Evolutionary conservation across 2,888 invertebrate genomes (phyloP), one percentile per base, ranked within the genome.

Genomic region (Sceliomorpha sp.): DNA sequence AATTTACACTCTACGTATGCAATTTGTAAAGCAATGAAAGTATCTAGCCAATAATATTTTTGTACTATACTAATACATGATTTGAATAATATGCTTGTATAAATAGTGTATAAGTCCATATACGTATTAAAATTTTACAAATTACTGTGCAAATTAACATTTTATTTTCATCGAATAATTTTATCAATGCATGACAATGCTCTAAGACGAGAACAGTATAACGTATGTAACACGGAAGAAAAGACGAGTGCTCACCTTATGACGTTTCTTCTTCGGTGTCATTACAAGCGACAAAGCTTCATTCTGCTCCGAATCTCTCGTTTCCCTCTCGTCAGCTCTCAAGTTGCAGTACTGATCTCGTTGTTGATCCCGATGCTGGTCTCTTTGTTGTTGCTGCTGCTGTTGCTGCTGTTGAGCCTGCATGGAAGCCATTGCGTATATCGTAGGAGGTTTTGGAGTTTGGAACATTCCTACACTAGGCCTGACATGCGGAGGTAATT

Each of bases 251-350:
- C 70, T 81, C 70, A 89, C 96, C 94, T 98, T 98, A 86, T 98
- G 98, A 55, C 98, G 92, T 90, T 98, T 98, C 91, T 98, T 98
- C 90, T 98, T 98, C 1, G 96, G 96, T 39, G 96, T 95, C 77
- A 98, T 97, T 62, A 98, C 98, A 80, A 98, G 91, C 86, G 97
- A 97, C 58, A 98, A 92, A 1, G 98, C 97, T 88, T 98, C 98
- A 88, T 96, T 96, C 88, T 97, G 96, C 87, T 97, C 97, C 32
- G 95, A 93, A 84, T 94, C 94, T 80, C 88, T 84, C 68, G 77
- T 85, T 63, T 88, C 88, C 48, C 88, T 78, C 20, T 88, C 87
- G 56, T 83, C 83, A 20, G 68, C 72, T 72, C 88, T 81, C 74
- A 87, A 59, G 69, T 82, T 81, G 75, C 85, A 85, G 39, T 87